Evolutionary conservation across 2,797 vertebrate genomes (phyloP).

Genomic region (Craterocephalus amniculus): DNA sequence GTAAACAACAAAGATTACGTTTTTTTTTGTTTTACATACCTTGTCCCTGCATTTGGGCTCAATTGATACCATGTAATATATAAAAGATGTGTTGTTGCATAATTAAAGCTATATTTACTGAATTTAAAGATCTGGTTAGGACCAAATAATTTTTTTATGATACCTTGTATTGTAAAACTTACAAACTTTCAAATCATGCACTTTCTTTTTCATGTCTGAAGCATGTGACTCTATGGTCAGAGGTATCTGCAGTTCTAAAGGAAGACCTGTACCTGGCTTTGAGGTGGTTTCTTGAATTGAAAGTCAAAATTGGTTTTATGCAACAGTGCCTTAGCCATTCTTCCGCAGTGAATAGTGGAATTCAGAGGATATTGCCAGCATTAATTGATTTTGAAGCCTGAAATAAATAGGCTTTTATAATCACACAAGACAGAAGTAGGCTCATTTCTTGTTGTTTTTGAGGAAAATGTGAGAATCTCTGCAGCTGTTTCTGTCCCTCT

Average conservation of each 20-base stretch:
- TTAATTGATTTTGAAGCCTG: conserved; percentile 84
- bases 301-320: conserved; percentile 83
- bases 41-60: background rate
- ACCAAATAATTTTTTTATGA: background rate
- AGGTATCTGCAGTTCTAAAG: conserved; percentile 51
- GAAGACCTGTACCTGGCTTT: conserved; percentile 69
- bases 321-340: conserved; percentile 81
- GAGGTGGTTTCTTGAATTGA: conserved; percentile 60
- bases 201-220: background rate
- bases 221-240: conserved; percentile 14
- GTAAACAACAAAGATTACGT: background rate
- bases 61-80: background rate
- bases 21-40: background rate
- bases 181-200: too few relatives aligned
- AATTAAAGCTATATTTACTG: background rate
- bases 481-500: conserved; percentile 10
- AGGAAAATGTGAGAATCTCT: conserved; percentile 40
- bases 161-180: too few relatives aligned
- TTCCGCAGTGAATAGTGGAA: conserved; percentile 77
- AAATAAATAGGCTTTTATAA: conserved; percentile 81
- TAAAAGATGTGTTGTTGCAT: background rate
- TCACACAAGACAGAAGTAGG: conserved; percentile 61
- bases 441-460: conserved; percentile 60
- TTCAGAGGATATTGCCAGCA: conserved; percentile 82
- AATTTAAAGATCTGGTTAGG: background rate